A percentile compares a stretch with the other conserved stretches of the same genome.
Evolutionary conservation across 1,140 invertebrate species (phyloP).

Genomic region (Ceratitis capitata): DNA sequence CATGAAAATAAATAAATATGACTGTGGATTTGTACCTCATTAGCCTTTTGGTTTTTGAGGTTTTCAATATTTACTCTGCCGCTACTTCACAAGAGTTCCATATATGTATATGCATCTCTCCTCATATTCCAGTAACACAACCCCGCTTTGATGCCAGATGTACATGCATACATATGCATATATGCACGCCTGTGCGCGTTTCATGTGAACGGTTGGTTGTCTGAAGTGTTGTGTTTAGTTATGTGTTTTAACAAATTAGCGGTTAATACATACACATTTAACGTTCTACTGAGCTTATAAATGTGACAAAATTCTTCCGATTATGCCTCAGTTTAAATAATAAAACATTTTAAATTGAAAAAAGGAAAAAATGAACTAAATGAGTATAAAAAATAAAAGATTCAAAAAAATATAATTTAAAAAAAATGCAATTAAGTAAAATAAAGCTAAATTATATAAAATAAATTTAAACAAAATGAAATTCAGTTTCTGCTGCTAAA

Average conservation of each 20-base stretch:
- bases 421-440: no score
- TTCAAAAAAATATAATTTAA: no score
- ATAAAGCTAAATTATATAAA: no score
- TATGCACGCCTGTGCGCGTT: neutral
- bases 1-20: neutral
- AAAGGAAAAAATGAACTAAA: no score
- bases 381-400: no score
- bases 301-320: neutral
- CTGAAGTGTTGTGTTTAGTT: neutral
- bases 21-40: slow-evolving; percentile 33
- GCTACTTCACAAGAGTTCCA: neutral
- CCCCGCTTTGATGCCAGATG: neutral
- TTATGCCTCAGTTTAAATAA: no score
- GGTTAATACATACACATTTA: neutral
- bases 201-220: neutral
- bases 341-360: no score
- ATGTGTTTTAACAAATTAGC: neutral
- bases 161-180: neutral
- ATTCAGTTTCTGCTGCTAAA: no score
- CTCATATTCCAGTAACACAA: neutral
- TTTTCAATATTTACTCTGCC: neutral
- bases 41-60: slow-evolving; percentile 29
- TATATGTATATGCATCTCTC: neutral
- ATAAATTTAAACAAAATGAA: no score
- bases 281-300: neutral